A percentile compares a stretch with the other conserved stretches of the same genome.
These are phyloP conservation scores for Caenorhabditis imperialis DNA, from an alignment of 2,888 invertebrate species.

Conservation along the genomic window DNA sequence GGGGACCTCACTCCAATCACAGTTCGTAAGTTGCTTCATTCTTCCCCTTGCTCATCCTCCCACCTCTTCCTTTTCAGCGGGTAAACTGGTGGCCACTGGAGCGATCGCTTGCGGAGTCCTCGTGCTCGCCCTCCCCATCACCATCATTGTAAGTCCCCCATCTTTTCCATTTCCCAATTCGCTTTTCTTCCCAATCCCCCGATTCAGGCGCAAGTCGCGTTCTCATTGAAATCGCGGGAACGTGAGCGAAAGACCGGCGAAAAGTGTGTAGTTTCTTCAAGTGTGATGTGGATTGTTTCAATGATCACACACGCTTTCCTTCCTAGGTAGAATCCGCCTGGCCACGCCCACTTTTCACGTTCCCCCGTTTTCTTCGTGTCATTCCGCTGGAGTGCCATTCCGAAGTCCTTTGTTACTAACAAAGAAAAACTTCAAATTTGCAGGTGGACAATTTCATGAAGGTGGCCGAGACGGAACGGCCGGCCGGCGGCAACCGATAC, in stretches of 20 bases:
- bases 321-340: too few relatives aligned
- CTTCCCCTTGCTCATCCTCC: neutral
- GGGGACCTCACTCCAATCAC: constrained; percentile 72
- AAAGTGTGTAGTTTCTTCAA: constrained; percentile 27
- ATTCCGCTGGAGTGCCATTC: constrained; percentile 27
- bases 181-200: neutral
- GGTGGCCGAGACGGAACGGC: constrained; percentile 71
- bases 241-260: constrained; percentile 27
- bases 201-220: constrained; percentile 70
- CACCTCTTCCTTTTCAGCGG: constrained; percentile 56
- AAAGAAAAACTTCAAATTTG: constrained; percentile 1
- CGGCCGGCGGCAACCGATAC: constrained; percentile 47
- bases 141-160: constrained; percentile 72
- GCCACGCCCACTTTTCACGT: neutral
- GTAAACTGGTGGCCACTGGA: constrained; percentile 74
- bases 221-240: constrained; percentile 59
- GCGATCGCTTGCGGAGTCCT: constrained; percentile 68
- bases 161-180: neutral
- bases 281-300: constrained; percentile 17
- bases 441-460: constrained; percentile 77
- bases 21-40: constrained; percentile 63
- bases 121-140: constrained; percentile 66
- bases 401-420: neutral
- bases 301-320: too few relatives aligned
- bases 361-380: neutral